Base-by-base conservation (phyloP, 2,888 invertebrate genomes). In the Stenotaenia linearis region DNA sequence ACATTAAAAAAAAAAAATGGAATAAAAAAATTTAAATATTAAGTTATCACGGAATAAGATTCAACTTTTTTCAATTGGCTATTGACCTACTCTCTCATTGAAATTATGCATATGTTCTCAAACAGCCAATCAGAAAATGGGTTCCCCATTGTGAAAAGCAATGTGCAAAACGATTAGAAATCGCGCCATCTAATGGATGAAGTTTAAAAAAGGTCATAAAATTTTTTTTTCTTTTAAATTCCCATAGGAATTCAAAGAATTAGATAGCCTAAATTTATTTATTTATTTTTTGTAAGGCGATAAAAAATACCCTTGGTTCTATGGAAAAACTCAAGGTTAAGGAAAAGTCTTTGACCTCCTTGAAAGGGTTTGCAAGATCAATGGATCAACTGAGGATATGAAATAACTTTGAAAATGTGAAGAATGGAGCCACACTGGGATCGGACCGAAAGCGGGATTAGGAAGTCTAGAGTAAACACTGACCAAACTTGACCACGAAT, bases 271-370 rank as follows among this genome's bases (percentile, higher is more conserved):
- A 69, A 23, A 21, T 9, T 12, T 25, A 25, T 69, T 15, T 69
- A 25, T 69, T 15, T 25, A 5, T 23, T 4, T 21, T 21, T n/a
- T n/a, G n/a, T n/a, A n/a, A n/a, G n/a, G n/a, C n/a, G n/a, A 56
- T 2, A 23, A 28, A 28, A 69, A 69, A 69, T 23, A 69, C 69
- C 28, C 69, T 28, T 28, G 69, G 69, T 69, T 69, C 6, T 69
- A 69, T 69, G 28, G 69, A 69, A 69, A 69, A 69, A 69, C 28
- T 69, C 69, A 69, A 69, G 69, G 69, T 69, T 28, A 50, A 25
- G 25, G 18, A 56, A 10, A 23, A 69, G 69, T 61, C 61, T 61
- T 61, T 61, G 61, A 69, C 69, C 69, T 69, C 69, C 23, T 56
- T 45, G 3, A 32, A 69, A 69, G 69, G 69, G 69, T 28, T 69